A percentile compares a stretch with the other conserved stretches of the same genome.
Evolutionary conservation across 2,888 invertebrate genomes (phyloP).

Genomic region (Melinaea marsaeus): DNA sequence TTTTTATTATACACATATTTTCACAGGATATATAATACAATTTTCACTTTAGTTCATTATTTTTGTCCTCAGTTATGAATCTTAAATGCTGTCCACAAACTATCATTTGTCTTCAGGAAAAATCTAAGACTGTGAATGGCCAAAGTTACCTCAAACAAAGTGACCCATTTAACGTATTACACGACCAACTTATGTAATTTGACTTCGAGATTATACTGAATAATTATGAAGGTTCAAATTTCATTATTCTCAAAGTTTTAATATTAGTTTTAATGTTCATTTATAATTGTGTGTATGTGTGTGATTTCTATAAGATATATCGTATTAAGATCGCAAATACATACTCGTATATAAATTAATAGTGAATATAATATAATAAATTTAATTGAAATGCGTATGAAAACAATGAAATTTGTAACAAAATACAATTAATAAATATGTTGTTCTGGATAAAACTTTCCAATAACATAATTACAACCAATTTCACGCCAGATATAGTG

Average conservation of each 20-base stretch:
- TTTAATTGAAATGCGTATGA: no score
- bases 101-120: slow-evolving; percentile 21
- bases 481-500: no score
- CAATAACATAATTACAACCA: no score
- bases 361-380: no score
- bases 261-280: not conserved
- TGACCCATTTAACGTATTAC: slow-evolving; percentile 15
- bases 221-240: slow-evolving; percentile 11
- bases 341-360: no score
- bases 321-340: no score
- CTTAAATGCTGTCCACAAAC: slow-evolving; percentile 7
- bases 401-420: no score
- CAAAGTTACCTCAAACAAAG: slow-evolving; percentile 17
- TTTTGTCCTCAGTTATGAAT: slow-evolving; percentile 3
- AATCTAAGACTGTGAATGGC: slow-evolving; percentile 24
- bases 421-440: no score
- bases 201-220: slow-evolving; percentile 10
- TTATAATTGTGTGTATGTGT: no score
- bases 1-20: no score
- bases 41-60: not conserved
- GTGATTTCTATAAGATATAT: no score
- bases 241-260: slow-evolving; percentile 5
- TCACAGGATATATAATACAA: not conserved
- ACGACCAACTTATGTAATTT: slow-evolving; percentile 10
- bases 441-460: no score